Conservation (phyloP, 1,140 invertebrate genomes). For the Psix sp. region DNA sequence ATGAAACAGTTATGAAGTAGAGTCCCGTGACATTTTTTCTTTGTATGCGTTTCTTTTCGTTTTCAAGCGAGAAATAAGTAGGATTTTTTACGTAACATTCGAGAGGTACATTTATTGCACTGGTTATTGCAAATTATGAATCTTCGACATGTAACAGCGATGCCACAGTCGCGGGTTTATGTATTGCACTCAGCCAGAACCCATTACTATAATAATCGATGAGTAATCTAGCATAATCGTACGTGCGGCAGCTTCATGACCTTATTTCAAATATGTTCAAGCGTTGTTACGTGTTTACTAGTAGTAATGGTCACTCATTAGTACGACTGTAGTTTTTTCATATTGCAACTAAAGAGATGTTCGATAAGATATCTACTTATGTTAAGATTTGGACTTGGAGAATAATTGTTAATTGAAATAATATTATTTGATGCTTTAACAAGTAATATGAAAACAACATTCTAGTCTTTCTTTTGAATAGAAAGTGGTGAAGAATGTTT, state of each 20-base stretch:
- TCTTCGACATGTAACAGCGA: slow-evolving; percentile 52
- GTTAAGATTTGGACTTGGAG: too few relatives aligned
- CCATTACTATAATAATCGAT: slow-evolving; percentile 72
- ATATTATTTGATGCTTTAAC: too few relatives aligned
- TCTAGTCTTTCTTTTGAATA: too few relatives aligned
- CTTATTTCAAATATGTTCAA: slow-evolving; percentile 64
- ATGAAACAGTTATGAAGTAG: slow-evolving; percentile 50
- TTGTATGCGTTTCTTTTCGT: not conserved
- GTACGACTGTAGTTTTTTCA: slow-evolving; percentile 10
- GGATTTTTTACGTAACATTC: slow-evolving; percentile 68
- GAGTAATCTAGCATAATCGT: slow-evolving; percentile 70
- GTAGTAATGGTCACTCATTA: slow-evolving; percentile 43
- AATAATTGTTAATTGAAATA: too few relatives aligned
- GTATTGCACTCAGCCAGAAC: slow-evolving; percentile 27
- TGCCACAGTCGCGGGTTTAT: slow-evolving; percentile 20
- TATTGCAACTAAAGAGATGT: too few relatives aligned
- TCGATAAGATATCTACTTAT: too few relatives aligned
- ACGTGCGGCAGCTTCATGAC: slow-evolving; percentile 66
- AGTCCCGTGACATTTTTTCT: slow-evolving; percentile 47
- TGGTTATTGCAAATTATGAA: slow-evolving; percentile 73
- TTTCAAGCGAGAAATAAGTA: slow-evolving; percentile 52
- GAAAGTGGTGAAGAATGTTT: too few relatives aligned
- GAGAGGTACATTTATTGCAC: slow-evolving; percentile 70
- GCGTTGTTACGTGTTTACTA: slow-evolving; percentile 34
- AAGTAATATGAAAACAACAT: too few relatives aligned